Evolutionary conservation across 2,888 invertebrate genomes (phyloP).

Genomic region (Argyra leucocephala): DNA sequence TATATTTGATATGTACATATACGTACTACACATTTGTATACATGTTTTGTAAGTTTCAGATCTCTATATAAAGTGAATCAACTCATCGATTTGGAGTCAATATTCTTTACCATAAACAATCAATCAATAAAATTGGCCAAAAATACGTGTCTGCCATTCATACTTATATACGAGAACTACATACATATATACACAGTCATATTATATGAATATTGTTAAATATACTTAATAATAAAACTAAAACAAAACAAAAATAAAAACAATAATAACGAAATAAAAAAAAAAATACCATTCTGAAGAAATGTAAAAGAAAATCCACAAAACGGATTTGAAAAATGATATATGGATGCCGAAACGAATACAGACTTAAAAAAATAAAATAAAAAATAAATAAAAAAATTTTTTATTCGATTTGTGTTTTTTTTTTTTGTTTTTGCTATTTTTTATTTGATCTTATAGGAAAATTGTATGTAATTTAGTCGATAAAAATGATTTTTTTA

Average conservation of each 20-base stretch:
- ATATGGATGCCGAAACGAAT: not conserved
- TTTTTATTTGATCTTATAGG: no score
- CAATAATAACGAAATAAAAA: not conserved
- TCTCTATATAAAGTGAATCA: not conserved
- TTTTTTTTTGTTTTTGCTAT: no score
- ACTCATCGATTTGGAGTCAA: not conserved
- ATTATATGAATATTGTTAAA: no score
- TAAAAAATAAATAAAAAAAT: no score
- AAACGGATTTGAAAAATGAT: constrained; percentile 3
- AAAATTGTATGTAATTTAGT: no score
- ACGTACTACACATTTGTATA: not conserved
- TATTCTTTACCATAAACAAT: constrained; percentile 1
- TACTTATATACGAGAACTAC: no score
- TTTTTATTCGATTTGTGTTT: no score
- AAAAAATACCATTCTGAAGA: not conserved
- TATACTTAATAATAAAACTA: no score
- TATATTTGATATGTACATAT: not conserved
- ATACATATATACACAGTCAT: no score
- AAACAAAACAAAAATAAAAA: no score
- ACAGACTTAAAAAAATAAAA: not conserved
- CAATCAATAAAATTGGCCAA: not conserved
- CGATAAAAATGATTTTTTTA: no score
- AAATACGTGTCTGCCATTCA: constrained; percentile 1
- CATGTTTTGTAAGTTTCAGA: not conserved
- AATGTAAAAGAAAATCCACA: not conserved